Evolutionary conservation across 2,113 vertebrate genomes (phyloP).

Genomic region (Rissa tridactyla): DNA sequence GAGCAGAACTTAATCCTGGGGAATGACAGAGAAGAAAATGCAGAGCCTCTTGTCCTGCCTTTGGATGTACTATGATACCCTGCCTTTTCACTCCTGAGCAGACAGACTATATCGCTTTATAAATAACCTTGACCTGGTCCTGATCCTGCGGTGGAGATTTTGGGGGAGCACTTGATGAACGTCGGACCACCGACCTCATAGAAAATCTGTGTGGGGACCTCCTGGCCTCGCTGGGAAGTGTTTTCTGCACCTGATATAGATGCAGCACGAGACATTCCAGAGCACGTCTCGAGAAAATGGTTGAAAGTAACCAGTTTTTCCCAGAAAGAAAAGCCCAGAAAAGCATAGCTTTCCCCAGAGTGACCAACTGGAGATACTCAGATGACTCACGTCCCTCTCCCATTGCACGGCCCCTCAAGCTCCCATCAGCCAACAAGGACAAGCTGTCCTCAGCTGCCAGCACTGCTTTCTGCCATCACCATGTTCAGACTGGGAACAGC

Average conservation of each 20-base stretch:
- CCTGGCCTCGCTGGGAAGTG: background rate
- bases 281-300: rapidly evolving
- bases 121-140: background rate
- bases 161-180: background rate
- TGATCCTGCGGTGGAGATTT: background rate
- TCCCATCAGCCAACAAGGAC: background rate
- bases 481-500: background rate
- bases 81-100: background rate
- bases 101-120: background rate
- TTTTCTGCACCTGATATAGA: background rate
- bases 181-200: background rate
- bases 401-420: background rate
- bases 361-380: background rate
- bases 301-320: background rate
- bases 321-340: background rate
- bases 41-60: background rate
- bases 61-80: background rate
- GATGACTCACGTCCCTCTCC: background rate
- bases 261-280: rapidly evolving
- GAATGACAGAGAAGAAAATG: background rate
- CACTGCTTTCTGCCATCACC: background rate
- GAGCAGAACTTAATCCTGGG: background rate
- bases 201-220: background rate
- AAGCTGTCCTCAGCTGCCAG: background rate
- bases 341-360: background rate